Evolutionary conservation across 2,797 vertebrate genomes (phyloP), one percentile per base, ranked within the genome.

Genomic region (Acridotheres tristis): DNA sequence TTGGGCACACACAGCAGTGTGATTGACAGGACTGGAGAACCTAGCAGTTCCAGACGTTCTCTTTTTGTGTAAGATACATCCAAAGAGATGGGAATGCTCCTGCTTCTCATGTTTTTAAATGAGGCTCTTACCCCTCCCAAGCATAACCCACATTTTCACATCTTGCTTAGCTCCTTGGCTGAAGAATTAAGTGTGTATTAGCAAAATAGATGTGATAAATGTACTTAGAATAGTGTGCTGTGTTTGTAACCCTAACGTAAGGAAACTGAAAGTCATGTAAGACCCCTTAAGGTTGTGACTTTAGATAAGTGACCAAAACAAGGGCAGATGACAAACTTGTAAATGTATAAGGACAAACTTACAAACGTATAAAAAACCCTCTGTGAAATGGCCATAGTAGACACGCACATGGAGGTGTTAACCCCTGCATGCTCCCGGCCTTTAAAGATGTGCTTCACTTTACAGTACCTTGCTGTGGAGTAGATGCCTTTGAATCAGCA

Each of bases 81-180:
- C 58, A 54, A 55, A 83, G 67, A 84, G 61, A 81, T 62, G 43
- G 1, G 85, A 47, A 47, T n/a, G 4, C 25, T 82, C n/a, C 72
- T 62, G 59, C 27, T 81, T 84, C 85, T 92, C 48, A 58, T 93
- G 38, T 92, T 94, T 92, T 91, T 27, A 69, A 86, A 94, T 75
- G 47, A 89, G 30, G 17, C 69, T 84, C 63, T 88, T 81, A 62
- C 42, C 21, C 8, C 16, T 83, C 38, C 38, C 34, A 30, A 34
- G 65, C 16, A 43, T 23, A 55, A 21, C 42, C 27, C 10, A 38
- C 26, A 11, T 25, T 69, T 78, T 73, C 65, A 22, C 34, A 25
- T 54, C 34, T 62, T 86, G n/a, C 38, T 73, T 34, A 66, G 47
- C 62, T 77, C 54, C 61, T 67, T 13, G 38, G 40, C 38, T 76